Conservation (phyloP, 92 coral and sea anemone genomes). For the Micromussa lordhowensis region DNA sequence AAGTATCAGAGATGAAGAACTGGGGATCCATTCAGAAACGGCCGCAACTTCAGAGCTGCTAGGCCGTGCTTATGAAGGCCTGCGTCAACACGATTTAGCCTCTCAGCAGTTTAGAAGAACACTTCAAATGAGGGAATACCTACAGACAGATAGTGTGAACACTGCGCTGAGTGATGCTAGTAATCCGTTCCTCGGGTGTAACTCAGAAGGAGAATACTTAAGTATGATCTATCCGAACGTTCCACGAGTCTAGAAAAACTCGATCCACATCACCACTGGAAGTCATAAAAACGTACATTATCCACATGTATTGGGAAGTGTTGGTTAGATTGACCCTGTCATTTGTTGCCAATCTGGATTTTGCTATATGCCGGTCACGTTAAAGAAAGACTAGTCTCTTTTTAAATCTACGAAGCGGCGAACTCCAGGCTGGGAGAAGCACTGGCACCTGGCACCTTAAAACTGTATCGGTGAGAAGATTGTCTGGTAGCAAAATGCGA, state of each 20-base stretch:
- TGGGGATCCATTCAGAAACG: background rate
- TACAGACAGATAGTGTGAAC: background rate
- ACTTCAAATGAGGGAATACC: background rate
- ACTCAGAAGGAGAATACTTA: background rate
- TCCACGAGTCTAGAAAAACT: background rate
- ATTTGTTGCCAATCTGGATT: too few species aligned
- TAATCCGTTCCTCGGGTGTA: background rate
- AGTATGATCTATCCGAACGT: background rate
- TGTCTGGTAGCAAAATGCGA: too few species aligned
- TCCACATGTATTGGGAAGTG: too few species aligned
- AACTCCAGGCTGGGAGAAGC: too few species aligned
- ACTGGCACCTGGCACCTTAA: too few species aligned
- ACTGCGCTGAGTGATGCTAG: background rate
- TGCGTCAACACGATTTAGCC: background rate
- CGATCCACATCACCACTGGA: too few species aligned
- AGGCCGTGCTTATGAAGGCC: background rate
- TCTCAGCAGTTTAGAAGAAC: background rate
- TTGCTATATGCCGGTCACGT: too few species aligned
- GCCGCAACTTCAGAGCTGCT: background rate
- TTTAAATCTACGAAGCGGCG: too few species aligned
- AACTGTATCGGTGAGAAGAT: too few species aligned
- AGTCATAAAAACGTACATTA: too few species aligned
- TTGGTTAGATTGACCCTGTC: too few species aligned
- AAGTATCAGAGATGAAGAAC: background rate
- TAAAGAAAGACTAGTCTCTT: too few species aligned